Conservation (phyloP, 2,113 vertebrate genomes). For the Chaetorhynchus papuensis region DNA sequence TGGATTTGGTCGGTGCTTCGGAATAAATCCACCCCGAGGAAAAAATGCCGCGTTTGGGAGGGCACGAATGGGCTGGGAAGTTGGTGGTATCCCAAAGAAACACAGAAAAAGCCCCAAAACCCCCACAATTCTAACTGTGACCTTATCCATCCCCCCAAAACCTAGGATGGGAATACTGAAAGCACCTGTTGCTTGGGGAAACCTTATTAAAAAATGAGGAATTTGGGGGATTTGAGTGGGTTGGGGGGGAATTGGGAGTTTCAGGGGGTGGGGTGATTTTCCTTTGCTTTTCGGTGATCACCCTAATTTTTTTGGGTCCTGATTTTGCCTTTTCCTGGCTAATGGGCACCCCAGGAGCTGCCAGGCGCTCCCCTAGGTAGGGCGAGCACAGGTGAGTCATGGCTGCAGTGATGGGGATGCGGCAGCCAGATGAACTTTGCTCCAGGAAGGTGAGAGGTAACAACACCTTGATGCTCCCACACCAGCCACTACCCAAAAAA, state of each 20-base stretch:
- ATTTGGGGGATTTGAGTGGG: too few species aligned
- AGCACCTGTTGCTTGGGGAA: neutral
- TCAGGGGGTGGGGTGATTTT: neutral
- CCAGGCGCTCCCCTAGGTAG: neutral
- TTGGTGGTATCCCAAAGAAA: neutral
- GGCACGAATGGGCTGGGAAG: neutral
- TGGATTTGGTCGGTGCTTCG: neutral
- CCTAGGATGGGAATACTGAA: fast-evolving
- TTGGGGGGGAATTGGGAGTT: neutral
- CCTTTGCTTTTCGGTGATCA: neutral
- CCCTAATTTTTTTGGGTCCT: neutral
- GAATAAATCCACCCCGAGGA: neutral
- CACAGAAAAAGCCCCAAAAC: neutral
- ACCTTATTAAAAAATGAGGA: fast-evolving
- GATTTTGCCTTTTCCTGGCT: neutral
- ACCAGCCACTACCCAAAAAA: neutral
- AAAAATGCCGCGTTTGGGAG: fast-evolving
- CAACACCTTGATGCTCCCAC: neutral
- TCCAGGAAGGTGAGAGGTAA: neutral
- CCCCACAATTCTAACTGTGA: fast-evolving
- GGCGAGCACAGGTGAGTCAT: neutral
- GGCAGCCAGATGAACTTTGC: neutral
- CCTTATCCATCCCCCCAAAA: neutral
- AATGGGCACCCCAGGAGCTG: neutral
- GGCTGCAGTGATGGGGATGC: neutral